Base-by-base conservation (phyloP, 1,140 invertebrate species). In the Coelopa frigida region DNA sequence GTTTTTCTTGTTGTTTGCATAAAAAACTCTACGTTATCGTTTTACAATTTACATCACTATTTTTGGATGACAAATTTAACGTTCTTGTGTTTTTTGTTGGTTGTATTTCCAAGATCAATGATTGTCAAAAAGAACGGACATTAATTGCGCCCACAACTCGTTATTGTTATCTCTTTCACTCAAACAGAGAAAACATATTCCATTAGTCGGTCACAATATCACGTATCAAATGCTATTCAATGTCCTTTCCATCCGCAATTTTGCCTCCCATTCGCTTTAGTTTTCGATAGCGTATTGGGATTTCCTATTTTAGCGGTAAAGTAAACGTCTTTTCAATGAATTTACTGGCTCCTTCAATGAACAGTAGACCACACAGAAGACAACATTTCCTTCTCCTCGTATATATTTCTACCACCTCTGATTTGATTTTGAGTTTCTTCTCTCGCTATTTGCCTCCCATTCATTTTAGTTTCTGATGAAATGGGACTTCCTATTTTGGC, bases 51-150 rank as follows among this genome's bases (percentile, higher is more conserved):
- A 40, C 24, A 1, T 11, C 11, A 24, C 21, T 7, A 26, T 8
- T 40, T 26, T 7, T 12, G 29, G 33, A 31, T 31, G 15, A 20
- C 29, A 31, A 15, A n/a, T n/a, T n/a, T n/a, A n/a, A 33, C 31
- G 47, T 49, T 41, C 47, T 49, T 49, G 39, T 27, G 40, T 42
- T 35, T 44, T 36, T 40, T 49, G n/a, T 48, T 52, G 42, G 44
- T 48, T 47, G 35, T 31, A 50, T 50, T 5, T 0, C 17, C 26
- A 38, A 48, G 35, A 43, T 61, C 47, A 58, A 58, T 40, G 56
- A 61, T 59, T 59, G 61, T 65, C 61, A 55, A 58, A 57, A 49
- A 61, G 58, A 64, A 64, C 61, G 55, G n/a, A 65, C 5, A 65
- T 10, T 40, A 48, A 51, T 23, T 17, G 26, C 31, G 37, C 37